Evolutionary conservation across 2,797 vertebrate genomes (phyloP).

Genomic region (Sebastes wilsoni): DNA sequence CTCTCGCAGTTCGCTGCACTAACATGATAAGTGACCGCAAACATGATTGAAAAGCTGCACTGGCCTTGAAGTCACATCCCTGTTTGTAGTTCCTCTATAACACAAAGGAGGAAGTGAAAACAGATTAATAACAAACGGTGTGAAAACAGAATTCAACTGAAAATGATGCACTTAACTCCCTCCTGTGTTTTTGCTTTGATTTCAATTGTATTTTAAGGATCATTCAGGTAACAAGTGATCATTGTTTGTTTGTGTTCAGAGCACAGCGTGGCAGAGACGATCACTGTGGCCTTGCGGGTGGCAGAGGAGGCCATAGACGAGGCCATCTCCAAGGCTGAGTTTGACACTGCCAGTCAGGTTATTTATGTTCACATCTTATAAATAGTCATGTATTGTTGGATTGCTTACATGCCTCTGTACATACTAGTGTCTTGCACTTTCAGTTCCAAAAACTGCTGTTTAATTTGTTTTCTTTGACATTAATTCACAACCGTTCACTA

Average conservation of each 20-base stretch:
- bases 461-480: neutral
- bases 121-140: neutral
- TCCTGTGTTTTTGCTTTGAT: neutral
- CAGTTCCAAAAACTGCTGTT: neutral
- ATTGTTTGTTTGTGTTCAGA: constrained; percentile 77
- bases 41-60: constrained; percentile 35
- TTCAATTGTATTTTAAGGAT: neutral
- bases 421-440: neutral
- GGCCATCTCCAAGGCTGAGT: constrained; percentile 92
- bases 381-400: neutral
- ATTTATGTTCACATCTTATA: constrained; percentile 1
- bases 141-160: neutral
- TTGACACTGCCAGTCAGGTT: constrained; percentile 88
- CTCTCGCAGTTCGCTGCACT: constrained; percentile 16
- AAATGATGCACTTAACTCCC: neutral
- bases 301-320: constrained; percentile 97
- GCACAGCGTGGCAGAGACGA: constrained; percentile 93
- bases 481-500: neutral
- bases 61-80: neutral
- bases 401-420: neutral
- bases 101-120: neutral
- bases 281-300: constrained; percentile 91
- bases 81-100: neutral
- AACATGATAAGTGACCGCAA: constrained; percentile 35
- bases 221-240: neutral